Conservation (phyloP, 1,140 invertebrate genomes). For the Trichomalopsis sarcophagae region DNA sequence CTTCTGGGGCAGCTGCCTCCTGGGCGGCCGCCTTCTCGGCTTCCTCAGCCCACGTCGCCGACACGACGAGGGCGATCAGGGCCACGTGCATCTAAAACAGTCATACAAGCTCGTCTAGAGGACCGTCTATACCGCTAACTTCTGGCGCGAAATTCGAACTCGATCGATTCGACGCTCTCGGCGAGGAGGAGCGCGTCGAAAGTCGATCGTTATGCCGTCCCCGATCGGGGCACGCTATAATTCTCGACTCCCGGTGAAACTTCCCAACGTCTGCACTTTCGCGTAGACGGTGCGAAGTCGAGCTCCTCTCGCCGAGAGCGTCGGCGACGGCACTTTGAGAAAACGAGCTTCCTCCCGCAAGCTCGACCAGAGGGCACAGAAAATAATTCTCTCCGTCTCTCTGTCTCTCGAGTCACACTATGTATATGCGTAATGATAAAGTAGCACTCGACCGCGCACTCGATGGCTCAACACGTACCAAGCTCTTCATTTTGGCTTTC, state of each 20-base stretch:
- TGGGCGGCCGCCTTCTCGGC: constrained; percentile 77
- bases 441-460: constrained; percentile 33
- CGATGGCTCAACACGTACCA: constrained; percentile 67
- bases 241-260: too few relatives aligned
- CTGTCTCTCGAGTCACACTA: too few relatives aligned
- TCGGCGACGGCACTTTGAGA: too few relatives aligned
- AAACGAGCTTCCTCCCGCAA: neutral
- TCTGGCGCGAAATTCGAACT: too few relatives aligned
- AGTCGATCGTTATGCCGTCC: too few relatives aligned
- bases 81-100: constrained; percentile 80
- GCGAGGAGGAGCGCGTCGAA: too few relatives aligned
- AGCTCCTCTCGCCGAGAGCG: too few relatives aligned
- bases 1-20: constrained; percentile 62
- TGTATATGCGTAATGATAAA: neutral
- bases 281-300: neutral
- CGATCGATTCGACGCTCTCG: too few relatives aligned
- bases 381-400: too few relatives aligned
- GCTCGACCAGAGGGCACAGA: neutral
- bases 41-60: constrained; percentile 79
- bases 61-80: constrained; percentile 83
- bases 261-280: too few relatives aligned
- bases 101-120: neutral
- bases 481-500: constrained; percentile 72
- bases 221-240: too few relatives aligned
- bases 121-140: too few relatives aligned